Conservation (phyloP, 2,888 invertebrate species). For the Meteorus cinctellus region DNA sequence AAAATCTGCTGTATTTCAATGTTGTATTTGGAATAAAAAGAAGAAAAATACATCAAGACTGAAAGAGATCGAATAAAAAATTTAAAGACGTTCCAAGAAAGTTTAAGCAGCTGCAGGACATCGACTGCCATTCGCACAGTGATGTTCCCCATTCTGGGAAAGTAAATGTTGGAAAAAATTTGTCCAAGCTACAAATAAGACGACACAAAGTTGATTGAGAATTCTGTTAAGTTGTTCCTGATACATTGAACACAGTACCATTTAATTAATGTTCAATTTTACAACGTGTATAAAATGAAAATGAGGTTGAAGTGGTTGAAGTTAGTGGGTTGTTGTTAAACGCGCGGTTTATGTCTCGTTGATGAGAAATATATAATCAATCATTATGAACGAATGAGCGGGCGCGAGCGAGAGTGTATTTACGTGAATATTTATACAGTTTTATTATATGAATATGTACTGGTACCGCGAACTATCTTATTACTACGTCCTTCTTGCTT, state of each 20-base stretch:
- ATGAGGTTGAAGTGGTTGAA: neutral
- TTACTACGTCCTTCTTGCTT: neutral
- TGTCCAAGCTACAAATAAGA: neutral
- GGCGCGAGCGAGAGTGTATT: neutral
- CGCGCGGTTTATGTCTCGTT: neutral
- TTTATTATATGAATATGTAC: neutral
- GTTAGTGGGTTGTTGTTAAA: neutral
- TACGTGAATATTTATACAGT: neutral
- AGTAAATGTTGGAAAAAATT: neutral
- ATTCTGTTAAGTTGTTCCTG: neutral
- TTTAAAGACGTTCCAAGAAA: neutral
- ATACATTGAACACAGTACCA: neutral
- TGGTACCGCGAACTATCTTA: neutral
- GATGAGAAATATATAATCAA: neutral
- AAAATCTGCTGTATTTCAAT: neutral
- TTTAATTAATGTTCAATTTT: conserved; percentile 4
- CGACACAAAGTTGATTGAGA: neutral
- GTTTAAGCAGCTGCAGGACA: conserved; percentile 9
- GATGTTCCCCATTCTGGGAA: conserved; percentile 3
- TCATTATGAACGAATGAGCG: neutral
- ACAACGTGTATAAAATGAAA: neutral
- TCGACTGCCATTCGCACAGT: conserved; percentile 1
- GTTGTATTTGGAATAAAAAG: neutral
- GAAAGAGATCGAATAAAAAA: neutral
- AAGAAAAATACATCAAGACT: neutral